Evolutionary conservation across 2,888 invertebrate species (phyloP), one percentile per base, ranked within the genome.

Genomic region (Troides helena): DNA sequence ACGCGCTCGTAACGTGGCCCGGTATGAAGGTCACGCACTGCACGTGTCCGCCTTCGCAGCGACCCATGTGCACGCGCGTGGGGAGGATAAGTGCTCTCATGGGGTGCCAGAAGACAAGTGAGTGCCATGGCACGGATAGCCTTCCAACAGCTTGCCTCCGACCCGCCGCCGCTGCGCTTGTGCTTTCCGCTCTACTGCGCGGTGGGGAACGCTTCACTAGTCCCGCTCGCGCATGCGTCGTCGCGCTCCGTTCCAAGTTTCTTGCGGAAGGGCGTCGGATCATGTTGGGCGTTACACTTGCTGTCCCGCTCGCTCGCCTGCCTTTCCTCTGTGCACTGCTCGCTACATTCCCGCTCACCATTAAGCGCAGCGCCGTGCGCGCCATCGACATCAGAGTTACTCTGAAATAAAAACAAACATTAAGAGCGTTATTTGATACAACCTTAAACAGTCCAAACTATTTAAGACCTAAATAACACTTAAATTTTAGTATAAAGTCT

Each of bases 321-420:
- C 58, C 14, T 10, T 39, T 39, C 39, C 8, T 39, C 39, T 39
- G 8, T 10, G 8, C 1, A 10, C 39, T 1, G 39, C 10, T 39
- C 57, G 36, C 58, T 25, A 36, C 65, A 10, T 43, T 39, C 62
- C 23, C 30, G 61, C 18, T 18, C 56, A 12, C 67, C 67, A 56
- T 67, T 67, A 10, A 23, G 43, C 23, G 39, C 18, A 12, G 62
- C 4, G 7, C 25, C 62, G n/a, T 18, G 12, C 50, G 50, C 50
- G 3, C 30, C 5, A 30, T 30, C 30, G 39, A 39, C 2, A 39
- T 39, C 39, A 7, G 39, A 7, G 10, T 39, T 39, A 39, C 39
- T 39, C 39, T 39, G 39, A 39, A 39, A 39, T 39, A 10, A 39
- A 39, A 39, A 39, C 8, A 39, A 39, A 39, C 30, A 30, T 30